Evolutionary conservation across 2,888 invertebrate species (phyloP), one percentile per base, ranked within the genome.

Genomic region (Drosophila longiperda): DNA sequence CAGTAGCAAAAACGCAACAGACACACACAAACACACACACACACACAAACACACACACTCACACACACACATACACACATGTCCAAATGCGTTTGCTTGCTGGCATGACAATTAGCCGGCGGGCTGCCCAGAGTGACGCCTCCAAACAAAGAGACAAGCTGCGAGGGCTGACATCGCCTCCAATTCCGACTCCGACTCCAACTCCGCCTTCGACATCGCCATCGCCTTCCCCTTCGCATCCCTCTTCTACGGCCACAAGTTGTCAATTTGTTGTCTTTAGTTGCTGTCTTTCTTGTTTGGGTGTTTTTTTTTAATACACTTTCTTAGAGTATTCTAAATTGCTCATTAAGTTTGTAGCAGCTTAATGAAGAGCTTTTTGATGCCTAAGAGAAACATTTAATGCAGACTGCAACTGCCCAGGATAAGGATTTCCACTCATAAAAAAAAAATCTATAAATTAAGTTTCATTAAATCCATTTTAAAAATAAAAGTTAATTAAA

Each of bases 101-200:
- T 84, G 83, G 87, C 87, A 87, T 87, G 89, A 87, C 89, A 87
- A 87, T 87, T 87, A 87, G 87, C 75, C 82, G 63, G 76, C 83
- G 75, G 72, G 75, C 73, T 82, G 83, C 78, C 80, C 74, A 73
- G 77, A 71, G 86, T 76, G 86, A 86, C 85, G 85, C 86, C 88
- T 86, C 78, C 85, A 78, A 86, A 85, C 87, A 81, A 87, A 85
- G 83, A 67, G 71, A 67, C 69, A 67, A 67, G 61, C 65, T 54
- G 34, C 48, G 33, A 53, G 48, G 32, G 49, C 62, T 54, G 38
- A 49, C 60, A 55, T 54, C 26, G 33, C 61, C 58, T 32, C 17
- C 40, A 9, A 26, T 54, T 53, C 6, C 59, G n/a, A 33, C 62
- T 53, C 6, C 59, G n/a, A 33, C 62, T 12, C 33, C 64, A 29